Percentiles rank a stretch among this genome's conserved stretches.
phyloP scores from a whole-genome alignment of 2,888 invertebrate genomes.

The Rhyacophila evoluta region DNA sequence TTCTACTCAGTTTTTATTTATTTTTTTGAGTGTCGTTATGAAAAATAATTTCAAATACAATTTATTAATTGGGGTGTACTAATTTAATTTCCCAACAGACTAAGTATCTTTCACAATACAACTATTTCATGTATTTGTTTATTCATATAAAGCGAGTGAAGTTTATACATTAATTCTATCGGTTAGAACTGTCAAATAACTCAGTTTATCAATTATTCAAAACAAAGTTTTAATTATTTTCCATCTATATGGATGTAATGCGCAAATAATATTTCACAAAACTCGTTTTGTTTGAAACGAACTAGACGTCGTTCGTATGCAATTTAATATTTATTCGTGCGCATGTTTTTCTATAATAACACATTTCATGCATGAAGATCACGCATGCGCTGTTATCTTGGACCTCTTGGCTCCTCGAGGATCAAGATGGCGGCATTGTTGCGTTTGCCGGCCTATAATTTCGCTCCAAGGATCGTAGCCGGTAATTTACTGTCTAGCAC shows the following conservation, averaged over 20 bases:
- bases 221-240: neutral
- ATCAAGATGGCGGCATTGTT: slow-evolving; percentile 8
- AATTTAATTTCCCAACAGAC: no score
- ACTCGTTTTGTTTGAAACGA: neutral
- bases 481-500: neutral
- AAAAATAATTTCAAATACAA: no score
- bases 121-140: no score
- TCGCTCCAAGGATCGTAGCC: neutral
- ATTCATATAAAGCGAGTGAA: no score
- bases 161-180: no score
- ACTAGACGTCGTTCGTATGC: neutral
- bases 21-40: no score
- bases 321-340: neutral
- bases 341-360: slow-evolving; percentile 16
- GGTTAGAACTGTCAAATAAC: no score
- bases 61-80: no score
- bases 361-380: neutral
- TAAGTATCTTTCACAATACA: no score
- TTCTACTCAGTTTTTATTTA: no score
- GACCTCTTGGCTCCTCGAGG: neutral
- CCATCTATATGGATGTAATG: neutral
- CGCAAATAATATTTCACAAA: neutral
- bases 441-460: neutral
- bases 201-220: neutral
- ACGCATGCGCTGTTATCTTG: slow-evolving; percentile 2